Base-by-base conservation (phyloP, 2,888 invertebrate genomes). In the Muscina levida region DNA sequence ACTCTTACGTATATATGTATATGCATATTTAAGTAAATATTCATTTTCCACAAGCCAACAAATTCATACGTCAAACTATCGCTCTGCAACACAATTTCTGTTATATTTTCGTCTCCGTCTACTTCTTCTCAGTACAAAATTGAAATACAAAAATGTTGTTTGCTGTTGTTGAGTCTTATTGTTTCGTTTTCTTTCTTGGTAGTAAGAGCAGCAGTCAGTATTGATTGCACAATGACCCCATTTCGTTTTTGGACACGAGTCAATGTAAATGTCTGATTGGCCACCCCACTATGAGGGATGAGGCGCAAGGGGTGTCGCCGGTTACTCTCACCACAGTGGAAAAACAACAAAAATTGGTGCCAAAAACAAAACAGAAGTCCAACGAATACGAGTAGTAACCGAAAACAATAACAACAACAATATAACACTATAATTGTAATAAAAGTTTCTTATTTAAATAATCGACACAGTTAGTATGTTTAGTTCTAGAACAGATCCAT, bases 211-310 rank as follows among this genome's bases (percentile, higher is more conserved):
- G n/a, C n/a, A n/a, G n/a, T 46, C 62, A 1, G 56, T 77, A 81
- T 81, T 81, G 81, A 77, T 81, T 81, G 81, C 81, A 81, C 81
- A 81, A 81, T 81, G 81, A 81, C 81, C 81, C 81, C 81, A 77
- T 71, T 78, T 78, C 57, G n/a, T 70, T 67, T 44, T 62, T 22
- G 44, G 44, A 44, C 31, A 62, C 62, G 62, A 62, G 62, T 62
- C 42, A 62, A 62, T 42, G 62, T 62, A 62, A 51, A 51, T 62
- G 31, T n/a, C 56, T 74, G 24, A 13, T 57, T 1, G 11, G 31
- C 26, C 37, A 44, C 17, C 19, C 22, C 44, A 39, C 39, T 46
- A 37, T 62, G 57, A 26, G 57, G 24, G 26, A 31, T 13, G 11
- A 51, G 42, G 17, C 26, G 15, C 24, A 39, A 15, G 1, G 44